phyloP scores from a whole-genome alignment of 2,797 vertebrate genomes.

The Karalla daura region DNA sequence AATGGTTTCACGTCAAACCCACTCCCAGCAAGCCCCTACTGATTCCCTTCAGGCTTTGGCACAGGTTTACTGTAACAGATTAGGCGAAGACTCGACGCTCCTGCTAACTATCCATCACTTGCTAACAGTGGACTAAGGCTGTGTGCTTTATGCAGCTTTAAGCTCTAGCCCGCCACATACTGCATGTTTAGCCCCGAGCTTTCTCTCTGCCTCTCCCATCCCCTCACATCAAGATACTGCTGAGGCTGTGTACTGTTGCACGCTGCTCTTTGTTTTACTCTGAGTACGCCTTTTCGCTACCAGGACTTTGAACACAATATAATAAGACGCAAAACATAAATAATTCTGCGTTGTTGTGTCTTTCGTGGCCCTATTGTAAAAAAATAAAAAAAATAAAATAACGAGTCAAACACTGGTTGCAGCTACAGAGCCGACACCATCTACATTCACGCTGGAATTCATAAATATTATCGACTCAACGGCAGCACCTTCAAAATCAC shows the following conservation, averaged over 20 bases:
- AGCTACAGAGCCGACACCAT: conserved; percentile 46
- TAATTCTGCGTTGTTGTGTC: conserved; percentile 77
- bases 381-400: no score
- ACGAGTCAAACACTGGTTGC: conserved; percentile 64
- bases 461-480: conserved; percentile 61
- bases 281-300: conserved; percentile 62
- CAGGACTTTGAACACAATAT: conserved; percentile 76
- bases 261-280: conserved; percentile 80
- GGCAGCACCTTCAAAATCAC: conserved; percentile 30
- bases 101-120: conserved; percentile 83
- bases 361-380: conserved; percentile 56
- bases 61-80: conserved; percentile 84
- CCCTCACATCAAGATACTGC: conserved; percentile 68
- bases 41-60: conserved; percentile 79
- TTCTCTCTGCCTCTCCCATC: conserved; percentile 69
- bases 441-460: conserved; percentile 56
- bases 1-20: conserved; percentile 80
- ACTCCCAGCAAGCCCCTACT: conserved; percentile 70
- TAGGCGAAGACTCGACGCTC: conserved; percentile 75
- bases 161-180: conserved; percentile 73
- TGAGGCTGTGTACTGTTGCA: conserved; percentile 75
- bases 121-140: conserved; percentile 80
- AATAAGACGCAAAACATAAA: conserved; percentile 79
- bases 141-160: conserved; percentile 80
- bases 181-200: conserved; percentile 81